Conservation (phyloP, 2,888 invertebrate species). For the Hoplodrina ambigua region DNA sequence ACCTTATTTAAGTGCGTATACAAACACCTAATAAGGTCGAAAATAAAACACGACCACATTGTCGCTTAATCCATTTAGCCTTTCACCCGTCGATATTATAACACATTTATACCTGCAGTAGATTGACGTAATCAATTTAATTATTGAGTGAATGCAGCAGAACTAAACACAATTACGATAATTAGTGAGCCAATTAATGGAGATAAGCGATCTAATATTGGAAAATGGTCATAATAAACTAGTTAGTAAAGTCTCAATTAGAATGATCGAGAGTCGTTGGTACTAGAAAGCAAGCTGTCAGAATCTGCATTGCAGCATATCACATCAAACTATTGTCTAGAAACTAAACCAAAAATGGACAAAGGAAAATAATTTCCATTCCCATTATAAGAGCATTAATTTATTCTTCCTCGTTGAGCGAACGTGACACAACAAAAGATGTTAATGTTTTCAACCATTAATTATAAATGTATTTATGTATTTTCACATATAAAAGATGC, state of each 20-base stretch:
- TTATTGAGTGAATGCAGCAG: too few relatives aligned
- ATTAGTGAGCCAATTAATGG: too few relatives aligned
- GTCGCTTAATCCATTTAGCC: too few relatives aligned
- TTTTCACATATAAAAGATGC: constrained; percentile 40
- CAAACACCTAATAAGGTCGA: too few relatives aligned
- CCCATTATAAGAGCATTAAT: constrained; percentile 36
- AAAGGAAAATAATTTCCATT: constrained; percentile 38
- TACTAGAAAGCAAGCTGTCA: not conserved
- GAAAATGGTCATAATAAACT: not conserved
- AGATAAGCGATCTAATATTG: too few relatives aligned
- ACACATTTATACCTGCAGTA: too few relatives aligned
- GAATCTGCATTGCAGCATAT: constrained; percentile 5
- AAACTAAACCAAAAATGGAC: constrained; percentile 15
- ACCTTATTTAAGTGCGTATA: too few relatives aligned
- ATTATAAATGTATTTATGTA: constrained; percentile 47
- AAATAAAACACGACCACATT: too few relatives aligned
- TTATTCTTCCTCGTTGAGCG: constrained; percentile 39
- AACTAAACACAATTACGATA: too few relatives aligned
- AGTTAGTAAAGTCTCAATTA: not conserved
- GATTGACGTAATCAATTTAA: too few relatives aligned
- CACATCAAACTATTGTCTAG: not conserved
- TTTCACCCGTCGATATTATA: too few relatives aligned
- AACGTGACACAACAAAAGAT: constrained; percentile 55
- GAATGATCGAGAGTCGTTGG: not conserved
- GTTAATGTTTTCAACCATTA: constrained; percentile 52